A percentile compares a stretch with the other conserved stretches of the same genome.
Evolutionary conservation across 2,888 invertebrate species (phyloP).

Genomic region (Serripes groenlandicus): DNA sequence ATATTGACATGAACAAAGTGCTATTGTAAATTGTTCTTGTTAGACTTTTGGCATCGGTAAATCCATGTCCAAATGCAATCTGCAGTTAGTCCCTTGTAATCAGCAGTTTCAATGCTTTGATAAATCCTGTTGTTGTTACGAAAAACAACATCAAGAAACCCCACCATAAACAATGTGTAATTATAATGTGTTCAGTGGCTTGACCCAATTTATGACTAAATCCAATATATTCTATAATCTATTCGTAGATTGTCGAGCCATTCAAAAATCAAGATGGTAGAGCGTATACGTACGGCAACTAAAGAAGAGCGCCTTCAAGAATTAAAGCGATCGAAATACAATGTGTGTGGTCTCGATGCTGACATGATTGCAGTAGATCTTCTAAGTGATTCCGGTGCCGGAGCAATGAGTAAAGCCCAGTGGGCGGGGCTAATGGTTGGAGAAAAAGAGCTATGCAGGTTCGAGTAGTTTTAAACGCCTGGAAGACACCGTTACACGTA

Average conservation of each 20-base stretch:
- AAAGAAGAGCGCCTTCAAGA: not conserved
- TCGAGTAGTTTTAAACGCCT: slow-evolving; percentile 17
- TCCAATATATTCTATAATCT: too few relatives aligned
- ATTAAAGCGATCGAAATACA: not conserved
- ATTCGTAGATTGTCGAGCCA: slow-evolving; percentile 8
- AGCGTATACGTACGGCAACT: slow-evolving; percentile 1
- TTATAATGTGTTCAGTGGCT: too few relatives aligned
- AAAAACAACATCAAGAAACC: too few relatives aligned
- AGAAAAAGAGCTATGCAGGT: slow-evolving; percentile 8
- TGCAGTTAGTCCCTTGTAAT: too few relatives aligned
- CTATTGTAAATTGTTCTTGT: too few relatives aligned
- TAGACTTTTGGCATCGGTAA: too few relatives aligned
- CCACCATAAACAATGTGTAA: too few relatives aligned
- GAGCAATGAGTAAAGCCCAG: not conserved
- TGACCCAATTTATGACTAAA: too few relatives aligned
- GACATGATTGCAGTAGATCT: slow-evolving; percentile 12
- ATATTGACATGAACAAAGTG: too few relatives aligned
- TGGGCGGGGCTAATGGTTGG: slow-evolving; percentile 9
- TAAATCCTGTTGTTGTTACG: too few relatives aligned
- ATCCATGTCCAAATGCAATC: too few relatives aligned
- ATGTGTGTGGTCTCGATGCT: not conserved
- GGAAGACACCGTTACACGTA: not conserved
- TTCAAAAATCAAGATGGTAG: slow-evolving; percentile 15
- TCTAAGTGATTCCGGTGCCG: slow-evolving; percentile 15
- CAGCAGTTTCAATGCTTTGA: too few relatives aligned